These are phyloP conservation scores for Pygmarrhopalites habei DNA, from an alignment of 1,140 invertebrate species.

Conservation along the genomic window DNA sequence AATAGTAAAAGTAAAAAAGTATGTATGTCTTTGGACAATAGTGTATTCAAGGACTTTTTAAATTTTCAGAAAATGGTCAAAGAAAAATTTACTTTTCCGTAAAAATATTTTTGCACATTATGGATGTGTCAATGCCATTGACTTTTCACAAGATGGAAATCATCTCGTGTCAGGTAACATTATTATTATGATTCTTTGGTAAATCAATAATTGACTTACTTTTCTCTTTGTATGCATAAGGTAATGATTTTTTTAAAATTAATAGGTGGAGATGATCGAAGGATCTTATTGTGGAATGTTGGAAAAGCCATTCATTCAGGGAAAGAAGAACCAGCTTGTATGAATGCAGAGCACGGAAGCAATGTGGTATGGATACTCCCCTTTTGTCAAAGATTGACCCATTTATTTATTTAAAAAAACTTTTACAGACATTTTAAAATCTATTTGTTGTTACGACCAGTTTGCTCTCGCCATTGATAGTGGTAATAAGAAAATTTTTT, in stretches of 20 bases:
- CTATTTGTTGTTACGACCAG: no score
- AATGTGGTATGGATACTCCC: no score
- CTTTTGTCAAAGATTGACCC: no score
- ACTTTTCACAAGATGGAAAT: constrained; percentile 82
- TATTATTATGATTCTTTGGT: background rate
- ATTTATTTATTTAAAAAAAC: no score
- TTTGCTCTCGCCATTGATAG: constrained; percentile 82
- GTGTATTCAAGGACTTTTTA: no score
- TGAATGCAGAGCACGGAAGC: constrained; percentile 77
- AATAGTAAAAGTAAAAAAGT: no score
- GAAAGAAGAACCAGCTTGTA: constrained; percentile 52
- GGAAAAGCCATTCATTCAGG: constrained; percentile 60
- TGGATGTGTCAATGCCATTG: constrained; percentile 94
- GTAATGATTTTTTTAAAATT: constrained; percentile 3
- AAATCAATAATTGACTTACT: background rate
- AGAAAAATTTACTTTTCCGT: constrained; percentile 62
- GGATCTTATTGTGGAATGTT: constrained; percentile 82
- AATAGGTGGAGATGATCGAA: constrained; percentile 80
- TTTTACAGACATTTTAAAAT: no score
- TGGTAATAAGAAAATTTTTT: constrained; percentile 72
- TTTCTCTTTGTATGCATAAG: background rate
- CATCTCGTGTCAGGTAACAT: constrained; percentile 72
- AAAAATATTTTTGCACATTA: constrained; percentile 81
- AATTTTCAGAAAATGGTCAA: background rate
- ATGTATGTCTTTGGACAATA: no score